Evolutionary conservation across 2,113 vertebrate genomes (phyloP).

Genomic region (Trichomycterus rosablanca): DNA sequence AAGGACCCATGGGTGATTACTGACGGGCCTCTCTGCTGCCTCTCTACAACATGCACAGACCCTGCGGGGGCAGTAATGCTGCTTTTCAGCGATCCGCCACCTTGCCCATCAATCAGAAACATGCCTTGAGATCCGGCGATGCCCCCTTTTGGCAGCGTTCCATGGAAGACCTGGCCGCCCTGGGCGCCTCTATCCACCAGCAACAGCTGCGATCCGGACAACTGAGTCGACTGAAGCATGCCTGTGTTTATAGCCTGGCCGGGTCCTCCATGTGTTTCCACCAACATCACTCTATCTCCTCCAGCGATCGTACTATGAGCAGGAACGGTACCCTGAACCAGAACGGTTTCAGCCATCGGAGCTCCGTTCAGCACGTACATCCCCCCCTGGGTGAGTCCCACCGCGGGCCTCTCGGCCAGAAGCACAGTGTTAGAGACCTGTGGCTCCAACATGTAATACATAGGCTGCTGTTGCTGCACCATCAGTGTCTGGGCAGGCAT

Average conservation of each 20-base stretch:
- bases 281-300: slow-evolving; percentile 45
- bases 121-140: slow-evolving; percentile 47
- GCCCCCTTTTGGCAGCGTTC: slow-evolving; percentile 37
- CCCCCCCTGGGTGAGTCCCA: slow-evolving; percentile 38
- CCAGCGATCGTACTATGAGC: slow-evolving; percentile 6
- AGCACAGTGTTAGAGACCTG: slow-evolving; percentile 49
- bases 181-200: slow-evolving; percentile 50
- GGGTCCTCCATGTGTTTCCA: slow-evolving; percentile 32
- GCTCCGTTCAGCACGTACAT: slow-evolving; percentile 43
- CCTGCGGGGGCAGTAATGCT: slow-evolving; percentile 32
- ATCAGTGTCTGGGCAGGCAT: slow-evolving; percentile 47
- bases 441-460: slow-evolving; percentile 55
- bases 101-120: slow-evolving; percentile 46
- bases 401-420: slow-evolving; percentile 37
- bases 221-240: slow-evolving; percentile 43
- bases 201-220: slow-evolving; percentile 57
- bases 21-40: slow-evolving; percentile 30
- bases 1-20: slow-evolving; percentile 28
- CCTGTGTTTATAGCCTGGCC: slow-evolving; percentile 21
- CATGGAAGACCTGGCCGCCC: slow-evolving; percentile 42
- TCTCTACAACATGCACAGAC: slow-evolving; percentile 25
- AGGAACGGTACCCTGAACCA: slow-evolving; percentile 26
- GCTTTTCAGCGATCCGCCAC: slow-evolving; percentile 19
- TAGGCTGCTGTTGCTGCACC: slow-evolving; percentile 45
- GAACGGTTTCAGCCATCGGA: slow-evolving; percentile 22